Evolutionary conservation across 2,888 invertebrate genomes (phyloP).

Genomic region (Caradrina kadenii): DNA sequence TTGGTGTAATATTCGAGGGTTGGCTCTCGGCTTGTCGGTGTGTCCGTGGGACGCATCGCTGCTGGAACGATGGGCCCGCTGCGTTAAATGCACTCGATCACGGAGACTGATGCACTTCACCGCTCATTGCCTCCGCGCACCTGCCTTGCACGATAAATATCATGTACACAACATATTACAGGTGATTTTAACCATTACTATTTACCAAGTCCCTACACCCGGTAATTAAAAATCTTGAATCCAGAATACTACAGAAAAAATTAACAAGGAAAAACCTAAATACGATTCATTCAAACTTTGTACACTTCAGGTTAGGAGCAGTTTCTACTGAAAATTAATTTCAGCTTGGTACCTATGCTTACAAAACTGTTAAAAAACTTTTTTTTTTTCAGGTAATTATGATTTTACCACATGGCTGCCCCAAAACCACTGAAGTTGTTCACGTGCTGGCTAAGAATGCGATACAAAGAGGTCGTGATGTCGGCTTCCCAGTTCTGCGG

Average conservation of each 20-base stretch:
- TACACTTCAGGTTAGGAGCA: too few relatives aligned
- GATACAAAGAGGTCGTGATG: slow-evolving; percentile 80
- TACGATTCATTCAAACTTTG: too few relatives aligned
- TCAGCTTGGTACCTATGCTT: not conserved
- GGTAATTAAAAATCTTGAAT: too few relatives aligned
- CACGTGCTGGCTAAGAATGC: slow-evolving; percentile 77
- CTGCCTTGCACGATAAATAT: slow-evolving; percentile 83
- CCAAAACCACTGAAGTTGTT: slow-evolving; percentile 74
- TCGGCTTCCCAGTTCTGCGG: slow-evolving; percentile 79
- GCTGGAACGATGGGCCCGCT: slow-evolving; percentile 83
- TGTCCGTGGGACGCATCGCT: slow-evolving; percentile 84
- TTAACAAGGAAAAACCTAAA: too few relatives aligned
- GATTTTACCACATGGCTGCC: slow-evolving; percentile 76
- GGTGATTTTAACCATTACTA: slow-evolving; percentile 62
- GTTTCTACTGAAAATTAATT: too few relatives aligned
- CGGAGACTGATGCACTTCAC: slow-evolving; percentile 80
- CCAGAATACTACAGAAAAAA: too few relatives aligned
- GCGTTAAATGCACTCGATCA: slow-evolving; percentile 76
- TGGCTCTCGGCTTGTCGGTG: slow-evolving; percentile 78
- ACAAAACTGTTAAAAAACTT: not conserved
- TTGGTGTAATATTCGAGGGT: slow-evolving; percentile 78
- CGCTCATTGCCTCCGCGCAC: slow-evolving; percentile 84
- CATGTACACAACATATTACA: slow-evolving; percentile 82
- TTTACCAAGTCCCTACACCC: too few relatives aligned
- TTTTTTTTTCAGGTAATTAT: slow-evolving; percentile 75